Evolutionary conservation across 2,888 invertebrate genomes (phyloP), one percentile per base, ranked within the genome.

Genomic region (Dendrolimus pini): DNA sequence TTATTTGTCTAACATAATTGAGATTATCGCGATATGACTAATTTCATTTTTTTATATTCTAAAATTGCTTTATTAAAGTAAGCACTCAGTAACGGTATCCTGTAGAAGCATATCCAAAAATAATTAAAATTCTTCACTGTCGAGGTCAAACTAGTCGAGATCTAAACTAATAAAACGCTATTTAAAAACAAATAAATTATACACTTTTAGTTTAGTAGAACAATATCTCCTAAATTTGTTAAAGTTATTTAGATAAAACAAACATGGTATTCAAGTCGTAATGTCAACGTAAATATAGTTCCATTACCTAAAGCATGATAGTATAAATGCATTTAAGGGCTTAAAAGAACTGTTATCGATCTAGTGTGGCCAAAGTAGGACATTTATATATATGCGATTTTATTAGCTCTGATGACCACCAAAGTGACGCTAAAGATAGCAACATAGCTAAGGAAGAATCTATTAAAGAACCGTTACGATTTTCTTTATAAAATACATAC

Each of bases 151-250:
- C 47, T 47, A 47, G 9, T 47, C 12, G 9, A 47, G 47, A 30
- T 47, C 14, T 41, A 56, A 55, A 53, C 53, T 53, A 56, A 53
- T 41, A 56, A 56, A 53, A 56, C 41, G 56, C 56, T n/a, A 53
- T 56, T 56, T 56, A 13, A 53, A 56, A 53, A 41, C 14, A 56
- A 9, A 47, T 47, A 47, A 47, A 47, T 47, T 10, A 30, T 30
- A 30, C 30, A 47, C 47, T 47, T 47, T 47, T 47, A 47, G 47
- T 9, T 47, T 47, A 47, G 47, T 47, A 47, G 47, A 47, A 10
- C 30, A 10, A 47, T 47, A 9, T 47, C 47, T 47, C 30, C 30
- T 30, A 30, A 30, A 6, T 30, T 30, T 30, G 6, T 30, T 30
- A 30, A 47, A 47, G 47, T 47, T 8, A 47, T 47, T 9, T 10